Percentiles rank a stretch among this genome's conserved stretches.
Evolutionary conservation across 35 echinoderm and acorn worm genomes (phyloP).

Genomic region (Patiria miniata): DNA sequence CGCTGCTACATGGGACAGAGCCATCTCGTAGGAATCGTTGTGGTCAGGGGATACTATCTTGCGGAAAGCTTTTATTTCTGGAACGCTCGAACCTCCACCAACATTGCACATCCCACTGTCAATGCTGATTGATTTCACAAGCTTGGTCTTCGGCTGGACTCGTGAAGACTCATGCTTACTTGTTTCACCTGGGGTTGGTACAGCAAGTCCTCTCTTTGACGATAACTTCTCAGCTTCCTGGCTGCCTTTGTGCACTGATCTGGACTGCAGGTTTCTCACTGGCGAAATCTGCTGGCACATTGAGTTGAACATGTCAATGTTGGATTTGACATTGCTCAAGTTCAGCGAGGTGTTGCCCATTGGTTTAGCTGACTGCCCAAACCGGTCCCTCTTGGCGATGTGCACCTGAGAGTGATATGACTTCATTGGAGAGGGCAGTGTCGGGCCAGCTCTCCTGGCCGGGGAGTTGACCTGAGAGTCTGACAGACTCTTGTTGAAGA

Average conservation of each 20-base stretch:
- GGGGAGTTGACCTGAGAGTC: constrained; percentile 7
- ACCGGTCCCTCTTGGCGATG: background rate
- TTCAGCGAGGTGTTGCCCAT: constrained; percentile 12
- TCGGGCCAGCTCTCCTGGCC: background rate
- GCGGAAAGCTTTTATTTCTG: background rate
- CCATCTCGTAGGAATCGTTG: constrained; percentile 32
- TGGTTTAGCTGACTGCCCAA: background rate
- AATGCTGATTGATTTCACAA: constrained; percentile 71
- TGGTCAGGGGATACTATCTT: background rate
- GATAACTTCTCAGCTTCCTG: too few relatives aligned
- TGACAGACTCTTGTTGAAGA: constrained; percentile 34
- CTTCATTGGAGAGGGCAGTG: background rate
- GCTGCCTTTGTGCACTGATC: too few relatives aligned
- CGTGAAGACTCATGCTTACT: background rate
- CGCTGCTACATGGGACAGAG: background rate
- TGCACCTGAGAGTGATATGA: background rate
- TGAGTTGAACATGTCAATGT: constrained; percentile 82
- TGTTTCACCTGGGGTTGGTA: too few relatives aligned
- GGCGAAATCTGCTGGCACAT: constrained; percentile 58
- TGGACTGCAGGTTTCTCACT: background rate
- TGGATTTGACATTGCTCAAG: constrained; percentile 58
- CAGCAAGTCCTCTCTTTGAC: too few relatives aligned
- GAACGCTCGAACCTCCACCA: background rate
- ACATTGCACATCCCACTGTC: constrained; percentile 60
- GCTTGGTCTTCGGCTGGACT: constrained; percentile 23